Conservation (phyloP, 2,888 invertebrate genomes). For the Lasioglossum zephyrum region DNA sequence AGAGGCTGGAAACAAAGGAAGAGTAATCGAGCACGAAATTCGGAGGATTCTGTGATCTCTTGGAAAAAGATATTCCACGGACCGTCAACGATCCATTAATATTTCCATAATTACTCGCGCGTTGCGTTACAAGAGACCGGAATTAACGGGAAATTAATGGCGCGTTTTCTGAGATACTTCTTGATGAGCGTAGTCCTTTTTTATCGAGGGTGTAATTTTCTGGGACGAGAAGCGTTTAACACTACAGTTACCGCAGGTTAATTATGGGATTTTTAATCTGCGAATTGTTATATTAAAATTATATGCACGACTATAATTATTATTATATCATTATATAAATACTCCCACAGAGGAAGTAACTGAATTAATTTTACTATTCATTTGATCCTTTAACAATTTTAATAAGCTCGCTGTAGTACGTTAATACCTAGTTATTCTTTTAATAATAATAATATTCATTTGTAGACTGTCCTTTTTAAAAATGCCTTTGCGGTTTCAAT, state of each 20-base stretch:
- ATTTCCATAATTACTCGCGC: slow-evolving; percentile 5
- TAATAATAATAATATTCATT: neutral
- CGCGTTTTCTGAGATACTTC: neutral
- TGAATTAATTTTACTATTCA: neutral
- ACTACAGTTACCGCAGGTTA: neutral
- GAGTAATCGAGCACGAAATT: slow-evolving; percentile 13
- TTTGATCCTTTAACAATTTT: neutral
- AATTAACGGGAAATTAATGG: neutral
- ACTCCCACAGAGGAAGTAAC: too few relatives aligned
- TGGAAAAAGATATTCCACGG: neutral
- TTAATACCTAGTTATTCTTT: neutral
- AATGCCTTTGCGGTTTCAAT: neutral
- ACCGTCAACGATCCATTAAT: neutral
- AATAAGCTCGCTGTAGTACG: neutral
- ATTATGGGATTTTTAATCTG: neutral
- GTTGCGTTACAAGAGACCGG: neutral
- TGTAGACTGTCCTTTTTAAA: neutral
- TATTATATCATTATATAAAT: too few relatives aligned
- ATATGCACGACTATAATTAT: too few relatives aligned
- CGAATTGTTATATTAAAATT: neutral
- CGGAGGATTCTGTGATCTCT: neutral
- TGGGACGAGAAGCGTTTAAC: neutral
- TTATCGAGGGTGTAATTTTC: neutral
- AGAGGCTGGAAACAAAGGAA: neutral
- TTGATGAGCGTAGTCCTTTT: neutral